Conservation (phyloP, 2,797 vertebrate genomes). For the Labeo calbasu region DNA sequence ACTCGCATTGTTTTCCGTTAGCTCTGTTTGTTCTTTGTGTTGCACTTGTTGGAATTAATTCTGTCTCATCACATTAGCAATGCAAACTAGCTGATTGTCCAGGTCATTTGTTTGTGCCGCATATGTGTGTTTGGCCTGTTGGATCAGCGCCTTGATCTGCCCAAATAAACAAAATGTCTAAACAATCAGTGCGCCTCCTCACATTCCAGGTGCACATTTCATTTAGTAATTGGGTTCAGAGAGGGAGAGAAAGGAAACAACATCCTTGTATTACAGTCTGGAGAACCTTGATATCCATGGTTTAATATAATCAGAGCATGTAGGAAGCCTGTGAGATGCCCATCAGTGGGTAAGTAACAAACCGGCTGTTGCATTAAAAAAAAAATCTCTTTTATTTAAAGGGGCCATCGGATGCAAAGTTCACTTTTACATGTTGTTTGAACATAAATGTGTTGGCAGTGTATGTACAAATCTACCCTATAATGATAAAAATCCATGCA, state of each 20-base stretch:
- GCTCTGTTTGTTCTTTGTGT: constrained; percentile 16
- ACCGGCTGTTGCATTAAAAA: not conserved
- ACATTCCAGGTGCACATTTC: constrained; percentile 43
- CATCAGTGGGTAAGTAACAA: not conserved
- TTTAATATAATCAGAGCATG: constrained; percentile 6
- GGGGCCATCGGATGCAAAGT: no score
- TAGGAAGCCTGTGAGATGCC: not conserved
- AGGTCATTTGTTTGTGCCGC: constrained; percentile 44
- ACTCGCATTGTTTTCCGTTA: constrained; percentile 8
- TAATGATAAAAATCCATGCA: no score
- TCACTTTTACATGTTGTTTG: no score
- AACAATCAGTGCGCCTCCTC: constrained; percentile 42
- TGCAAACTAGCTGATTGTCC: constrained; percentile 43
- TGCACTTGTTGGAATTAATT: constrained; percentile 40
- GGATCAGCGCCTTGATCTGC: constrained; percentile 42
- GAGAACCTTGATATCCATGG: constrained; percentile 2
- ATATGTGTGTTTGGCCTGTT: constrained; percentile 39
- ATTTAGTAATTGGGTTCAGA: constrained; percentile 42
- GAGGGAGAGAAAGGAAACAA: not conserved
- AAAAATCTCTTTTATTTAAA: not conserved
- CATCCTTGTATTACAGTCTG: constrained; percentile 17
- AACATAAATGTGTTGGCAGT: no score
- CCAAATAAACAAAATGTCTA: constrained; percentile 47
- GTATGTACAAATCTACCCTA: no score
- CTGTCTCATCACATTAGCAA: constrained; percentile 43